These are phyloP conservation scores for Samia ricini DNA, from an alignment of 1,140 invertebrate species.

Conservation along the genomic window DNA sequence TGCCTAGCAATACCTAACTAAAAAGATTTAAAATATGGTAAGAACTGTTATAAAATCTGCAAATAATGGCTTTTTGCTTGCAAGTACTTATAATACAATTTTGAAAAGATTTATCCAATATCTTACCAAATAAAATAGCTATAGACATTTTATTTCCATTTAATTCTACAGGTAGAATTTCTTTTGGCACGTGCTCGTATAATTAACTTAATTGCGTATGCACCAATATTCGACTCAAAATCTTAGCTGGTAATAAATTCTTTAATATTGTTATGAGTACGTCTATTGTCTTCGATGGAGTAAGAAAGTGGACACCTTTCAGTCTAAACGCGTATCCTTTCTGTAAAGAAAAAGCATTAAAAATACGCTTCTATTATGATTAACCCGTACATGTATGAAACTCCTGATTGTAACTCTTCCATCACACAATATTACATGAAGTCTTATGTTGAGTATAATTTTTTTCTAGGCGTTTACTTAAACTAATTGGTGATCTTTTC, in stretches of 20 bases:
- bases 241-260: conserved; percentile 22
- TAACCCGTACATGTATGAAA: background rate
- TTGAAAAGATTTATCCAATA: background rate
- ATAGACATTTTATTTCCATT: conserved; percentile 14
- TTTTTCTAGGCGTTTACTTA: no score
- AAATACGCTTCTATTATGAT: background rate
- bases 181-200: conserved; percentile 16
- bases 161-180: conserved; percentile 13
- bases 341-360: conserved; percentile 10
- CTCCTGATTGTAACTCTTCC: background rate
- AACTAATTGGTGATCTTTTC: no score
- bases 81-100: background rate
- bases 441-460: no score
- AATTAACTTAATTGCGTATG: background rate
- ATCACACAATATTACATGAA: background rate
- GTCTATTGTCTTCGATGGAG: conserved; percentile 33
- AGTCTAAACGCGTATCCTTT: conserved; percentile 26
- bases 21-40: no score
- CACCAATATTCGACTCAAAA: conserved; percentile 6
- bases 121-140: conserved; percentile 8
- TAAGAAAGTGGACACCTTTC: conserved; percentile 31
- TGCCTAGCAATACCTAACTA: no score
- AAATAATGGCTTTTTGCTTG: no score
- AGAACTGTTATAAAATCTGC: no score
- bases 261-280: conserved; percentile 29